Evolutionary conservation across 2,113 vertebrate species (phyloP).

Genomic region (Strix aluco): DNA sequence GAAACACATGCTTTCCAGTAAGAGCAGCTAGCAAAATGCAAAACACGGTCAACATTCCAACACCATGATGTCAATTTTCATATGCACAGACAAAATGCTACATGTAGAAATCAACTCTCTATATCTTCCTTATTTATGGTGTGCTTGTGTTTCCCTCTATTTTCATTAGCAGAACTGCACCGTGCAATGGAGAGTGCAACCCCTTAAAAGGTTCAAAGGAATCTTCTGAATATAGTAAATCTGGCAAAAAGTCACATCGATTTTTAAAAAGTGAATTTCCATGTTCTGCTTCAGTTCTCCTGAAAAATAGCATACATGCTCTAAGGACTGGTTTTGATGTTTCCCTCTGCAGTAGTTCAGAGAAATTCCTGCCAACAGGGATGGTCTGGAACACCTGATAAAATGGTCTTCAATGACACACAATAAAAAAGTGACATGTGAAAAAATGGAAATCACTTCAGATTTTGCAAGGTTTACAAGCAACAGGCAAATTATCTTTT

Average conservation of each 20-base stretch:
- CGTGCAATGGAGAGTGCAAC: not conserved
- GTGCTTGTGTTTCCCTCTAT: not conserved
- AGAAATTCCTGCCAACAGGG: constrained; percentile 33
- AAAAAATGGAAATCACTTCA: constrained; percentile 8
- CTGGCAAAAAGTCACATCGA: not conserved
- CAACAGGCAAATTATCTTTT: constrained; percentile 4
- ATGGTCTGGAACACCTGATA: constrained; percentile 48
- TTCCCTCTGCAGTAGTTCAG: constrained; percentile 16
- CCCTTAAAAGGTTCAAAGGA: not conserved
- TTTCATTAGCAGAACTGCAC: constrained; percentile 12
- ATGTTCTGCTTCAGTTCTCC: constrained; percentile 2
- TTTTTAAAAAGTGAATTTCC: constrained; percentile 14
- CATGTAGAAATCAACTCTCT: constrained; percentile 6
- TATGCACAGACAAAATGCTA: constrained; percentile 40
- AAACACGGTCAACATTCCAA: constrained; percentile 67
- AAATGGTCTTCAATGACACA: constrained; percentile 3
- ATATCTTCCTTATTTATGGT: not conserved
- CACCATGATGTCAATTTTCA: constrained; percentile 64
- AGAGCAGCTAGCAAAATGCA: constrained; percentile 64
- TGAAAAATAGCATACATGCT: not conserved
- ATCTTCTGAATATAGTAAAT: not conserved
- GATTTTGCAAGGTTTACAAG: constrained; percentile 30
- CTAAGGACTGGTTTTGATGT: not conserved
- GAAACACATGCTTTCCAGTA: constrained; percentile 69
- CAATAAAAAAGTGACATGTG: not conserved